Evolutionary conservation across 2,888 invertebrate genomes (phyloP).

Genomic region (Ceriagrion tenellum): DNA sequence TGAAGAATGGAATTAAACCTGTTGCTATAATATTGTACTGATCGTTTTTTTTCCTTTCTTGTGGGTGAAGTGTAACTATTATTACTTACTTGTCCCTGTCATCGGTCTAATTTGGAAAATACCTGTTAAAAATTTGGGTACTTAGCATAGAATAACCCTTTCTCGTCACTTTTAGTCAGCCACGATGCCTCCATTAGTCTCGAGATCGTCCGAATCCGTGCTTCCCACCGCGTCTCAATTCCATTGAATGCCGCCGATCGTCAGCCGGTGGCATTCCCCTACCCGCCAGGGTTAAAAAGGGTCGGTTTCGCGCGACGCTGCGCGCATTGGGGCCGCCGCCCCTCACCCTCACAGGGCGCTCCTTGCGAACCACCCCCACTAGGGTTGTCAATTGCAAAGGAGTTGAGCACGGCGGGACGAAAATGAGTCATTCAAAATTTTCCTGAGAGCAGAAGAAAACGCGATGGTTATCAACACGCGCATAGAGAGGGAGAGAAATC

Average conservation of each 20-base stretch:
- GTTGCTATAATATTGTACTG: no score
- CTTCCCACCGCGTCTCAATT: not conserved
- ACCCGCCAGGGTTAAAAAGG: not conserved
- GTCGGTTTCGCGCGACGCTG: not conserved
- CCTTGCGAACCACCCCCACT: not conserved
- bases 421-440: constrained; percentile 64
- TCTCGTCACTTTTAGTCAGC: not conserved
- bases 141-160: not conserved
- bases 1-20: no score
- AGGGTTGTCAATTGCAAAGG: not conserved
- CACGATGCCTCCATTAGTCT: not conserved
- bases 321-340: not conserved
- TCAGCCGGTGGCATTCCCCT: not conserved
- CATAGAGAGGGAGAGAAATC: constrained; percentile 5
- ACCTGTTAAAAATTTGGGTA: not conserved
- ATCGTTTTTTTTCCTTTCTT: no score
- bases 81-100: no score
- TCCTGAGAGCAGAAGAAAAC: constrained; percentile 53
- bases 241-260: not conserved
- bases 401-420: not conserved
- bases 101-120: no score
- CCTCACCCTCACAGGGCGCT: not conserved
- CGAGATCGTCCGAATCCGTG: not conserved
- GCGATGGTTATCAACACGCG: constrained; percentile 51
- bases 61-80: no score